Percentiles rank a stretch among this genome's conserved stretches.
Evolutionary conservation across 2,113 vertebrate genomes (phyloP).

Genomic region (Paedocypris sp.): DNA sequence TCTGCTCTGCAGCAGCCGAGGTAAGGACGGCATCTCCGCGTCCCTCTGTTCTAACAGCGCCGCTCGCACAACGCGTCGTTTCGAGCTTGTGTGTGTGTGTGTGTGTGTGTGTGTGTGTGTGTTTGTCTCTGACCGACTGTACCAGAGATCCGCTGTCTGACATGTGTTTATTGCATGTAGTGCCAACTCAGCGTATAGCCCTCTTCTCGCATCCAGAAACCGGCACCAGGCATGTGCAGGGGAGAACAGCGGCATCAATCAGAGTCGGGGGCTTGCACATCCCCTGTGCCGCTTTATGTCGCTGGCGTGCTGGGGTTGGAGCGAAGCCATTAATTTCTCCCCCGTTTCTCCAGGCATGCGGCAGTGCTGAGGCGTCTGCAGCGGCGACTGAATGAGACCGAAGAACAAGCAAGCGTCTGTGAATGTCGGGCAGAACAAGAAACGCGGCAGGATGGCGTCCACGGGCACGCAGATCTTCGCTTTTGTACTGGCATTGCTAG

Average conservation of each 20-base stretch:
- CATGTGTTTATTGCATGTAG: conserved; percentile 53
- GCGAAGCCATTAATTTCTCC: conserved; percentile 36
- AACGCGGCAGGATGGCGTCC: conserved; percentile 68
- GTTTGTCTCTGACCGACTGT: neutral
- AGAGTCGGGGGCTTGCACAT: conserved; percentile 27
- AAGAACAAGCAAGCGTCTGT: conserved; percentile 44
- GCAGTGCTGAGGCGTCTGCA: conserved; percentile 46
- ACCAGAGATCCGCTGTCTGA: conserved; percentile 2
- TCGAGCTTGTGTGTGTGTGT: too few relatives aligned
- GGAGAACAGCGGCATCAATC: conserved; percentile 31
- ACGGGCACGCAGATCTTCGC: conserved; percentile 82
- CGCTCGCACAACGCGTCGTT: too few relatives aligned
- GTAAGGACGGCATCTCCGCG: conserved; percentile 49
- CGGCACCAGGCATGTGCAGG: conserved; percentile 7
- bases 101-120: neutral
- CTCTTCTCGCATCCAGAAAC: conserved; percentile 42
- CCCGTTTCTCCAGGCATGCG: conserved; percentile 47
- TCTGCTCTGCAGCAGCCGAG: conserved; percentile 60
- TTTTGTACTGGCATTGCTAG: conserved; percentile 76
- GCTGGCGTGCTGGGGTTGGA: conserved; percentile 27
- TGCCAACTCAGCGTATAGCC: conserved; percentile 51
- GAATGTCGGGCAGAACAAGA: conserved; percentile 53
- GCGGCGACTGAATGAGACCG: conserved; percentile 49
- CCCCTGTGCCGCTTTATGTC: conserved; percentile 47
- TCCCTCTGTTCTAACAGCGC: too few relatives aligned